Percentiles rank a stretch among this genome's conserved stretches.
These are phyloP conservation scores for Dichetophora obliterata DNA, from an alignment of 2,888 invertebrate species.

Conservation along the genomic window DNA sequence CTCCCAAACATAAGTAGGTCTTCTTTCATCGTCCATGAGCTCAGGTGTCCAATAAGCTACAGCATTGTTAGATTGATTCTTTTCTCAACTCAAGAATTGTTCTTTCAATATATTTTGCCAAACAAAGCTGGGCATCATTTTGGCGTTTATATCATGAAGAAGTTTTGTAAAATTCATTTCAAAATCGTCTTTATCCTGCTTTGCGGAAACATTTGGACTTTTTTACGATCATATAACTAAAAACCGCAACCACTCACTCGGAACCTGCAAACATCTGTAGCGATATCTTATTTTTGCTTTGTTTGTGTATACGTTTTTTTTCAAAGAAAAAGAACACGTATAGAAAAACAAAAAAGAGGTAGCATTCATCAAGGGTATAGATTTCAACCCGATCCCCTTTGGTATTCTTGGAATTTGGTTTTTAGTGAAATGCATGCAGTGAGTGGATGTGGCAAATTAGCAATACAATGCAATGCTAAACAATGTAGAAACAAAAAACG, in stretches of 20 bases:
- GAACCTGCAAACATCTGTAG: slow-evolving; percentile 18
- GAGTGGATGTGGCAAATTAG: background rate
- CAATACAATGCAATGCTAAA: slow-evolving; percentile 6
- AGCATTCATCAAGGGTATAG: slow-evolving; percentile 24
- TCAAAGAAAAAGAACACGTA: background rate
- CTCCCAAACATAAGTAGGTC: too few relatives aligned
- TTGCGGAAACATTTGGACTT: background rate
- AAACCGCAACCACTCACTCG: background rate
- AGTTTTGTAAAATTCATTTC: slow-evolving; percentile 3
- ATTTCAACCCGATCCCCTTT: slow-evolving; percentile 22
- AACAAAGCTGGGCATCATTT: too few relatives aligned
- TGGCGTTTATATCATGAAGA: background rate
- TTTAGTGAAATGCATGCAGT: background rate
- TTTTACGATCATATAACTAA: background rate
- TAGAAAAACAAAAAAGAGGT: slow-evolving; percentile 1
- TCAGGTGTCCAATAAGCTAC: slow-evolving; percentile 4
- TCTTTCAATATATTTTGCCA: too few relatives aligned
- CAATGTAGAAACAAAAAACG: background rate
- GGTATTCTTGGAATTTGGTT: slow-evolving; percentile 27
- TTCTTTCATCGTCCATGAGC: background rate
- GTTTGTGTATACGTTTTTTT: background rate
- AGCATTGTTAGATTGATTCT: too few relatives aligned
- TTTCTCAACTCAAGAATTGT: too few relatives aligned
- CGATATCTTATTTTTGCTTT: background rate
- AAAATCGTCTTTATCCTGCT: background rate